Evolutionary conservation across 2,113 vertebrate species (phyloP), one percentile per base, ranked within the genome.

Genomic region (Sialia sialis): DNA sequence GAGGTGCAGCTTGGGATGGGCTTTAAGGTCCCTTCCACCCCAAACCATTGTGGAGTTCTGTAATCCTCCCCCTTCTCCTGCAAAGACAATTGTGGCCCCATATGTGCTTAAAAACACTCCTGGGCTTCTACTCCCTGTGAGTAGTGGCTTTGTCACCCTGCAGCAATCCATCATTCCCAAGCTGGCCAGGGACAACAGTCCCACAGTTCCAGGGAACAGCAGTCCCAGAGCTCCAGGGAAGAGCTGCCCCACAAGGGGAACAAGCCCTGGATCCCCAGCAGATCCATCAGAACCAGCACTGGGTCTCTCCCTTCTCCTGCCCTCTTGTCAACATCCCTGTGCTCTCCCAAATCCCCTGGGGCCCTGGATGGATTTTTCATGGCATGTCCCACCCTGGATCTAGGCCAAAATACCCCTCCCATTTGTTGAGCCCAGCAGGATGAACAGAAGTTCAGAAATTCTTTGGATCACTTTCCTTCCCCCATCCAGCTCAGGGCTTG

Each of bases 71-170:
- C 8, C 5, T 9, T 52, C 13, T 13, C n/a, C 39, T 66, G 11
- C 13, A 36, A 84, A 30, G 19, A 15, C 1, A 6, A n/a, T 25
- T 70, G 27, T 60, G 4, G 1, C 7, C 11, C 36, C 2, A 3
- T 5, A 13, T 7, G 16, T 34, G 60, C 38, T 66, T 30, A n/a
- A 69, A 78, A 78, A 5, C 2, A 2, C 6, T 62, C 46, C n/a
- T 3, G 3, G 15, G 9, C 1, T 11, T 59, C 21, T 7, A 0
- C 6, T n/a, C 54, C 36, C 27, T 58, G 19, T 32, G 41, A 43
- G 58, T 6, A 27, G 39, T 2, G 16, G 49, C 22, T 55, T 70
- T 60, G 16, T 9, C 27, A 54, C 22, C 9, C 30, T n/a, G 7
- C 4, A 19, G 30, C 9, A 74, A 77, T 18, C 48, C 81, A 10